Conservation (phyloP, 2,113 vertebrate species). For the Menidia beryllina region DNA sequence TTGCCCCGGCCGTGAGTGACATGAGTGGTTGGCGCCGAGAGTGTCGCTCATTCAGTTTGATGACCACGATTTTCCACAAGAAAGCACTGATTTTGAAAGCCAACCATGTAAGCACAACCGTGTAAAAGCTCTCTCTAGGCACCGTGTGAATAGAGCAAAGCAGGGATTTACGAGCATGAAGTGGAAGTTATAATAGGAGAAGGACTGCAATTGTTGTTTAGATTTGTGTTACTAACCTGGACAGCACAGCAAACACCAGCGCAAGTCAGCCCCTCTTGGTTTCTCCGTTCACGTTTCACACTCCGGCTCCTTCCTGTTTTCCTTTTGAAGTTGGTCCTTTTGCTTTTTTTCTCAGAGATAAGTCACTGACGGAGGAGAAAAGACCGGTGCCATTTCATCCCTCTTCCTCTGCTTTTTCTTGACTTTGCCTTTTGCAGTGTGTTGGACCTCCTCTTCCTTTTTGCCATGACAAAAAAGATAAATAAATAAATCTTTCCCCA, state of each 20-base stretch:
- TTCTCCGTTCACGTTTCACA: constrained; percentile 66
- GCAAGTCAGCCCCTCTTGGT: constrained; percentile 47
- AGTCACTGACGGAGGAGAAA: constrained; percentile 57
- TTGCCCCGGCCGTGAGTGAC: constrained; percentile 8
- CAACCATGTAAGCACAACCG: background rate
- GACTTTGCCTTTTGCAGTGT: constrained; percentile 26
- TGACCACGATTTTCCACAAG: background rate
- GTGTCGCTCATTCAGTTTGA: constrained; percentile 26
- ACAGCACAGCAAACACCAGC: constrained; percentile 44
- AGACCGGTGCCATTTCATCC: constrained; percentile 15
- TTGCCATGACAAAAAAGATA: constrained; percentile 54
- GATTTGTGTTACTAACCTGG: constrained; percentile 67
- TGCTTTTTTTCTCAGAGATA: constrained; percentile 43
- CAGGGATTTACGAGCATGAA: background rate
- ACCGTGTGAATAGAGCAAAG: no score
- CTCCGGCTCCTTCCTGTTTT: constrained; percentile 56
- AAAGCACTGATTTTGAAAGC: background rate
- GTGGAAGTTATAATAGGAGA: constrained; percentile 6
- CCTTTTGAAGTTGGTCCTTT: constrained; percentile 61
- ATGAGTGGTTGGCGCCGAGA: background rate
- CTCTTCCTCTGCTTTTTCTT: constrained; percentile 27
- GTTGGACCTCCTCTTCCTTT: constrained; percentile 54
- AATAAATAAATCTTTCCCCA: constrained; percentile 52
- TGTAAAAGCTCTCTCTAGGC: no score
- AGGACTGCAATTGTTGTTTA: constrained; percentile 16